phyloP scores from a whole-genome alignment of 2,797 vertebrate species.

The Danio aesculapii region DNA sequence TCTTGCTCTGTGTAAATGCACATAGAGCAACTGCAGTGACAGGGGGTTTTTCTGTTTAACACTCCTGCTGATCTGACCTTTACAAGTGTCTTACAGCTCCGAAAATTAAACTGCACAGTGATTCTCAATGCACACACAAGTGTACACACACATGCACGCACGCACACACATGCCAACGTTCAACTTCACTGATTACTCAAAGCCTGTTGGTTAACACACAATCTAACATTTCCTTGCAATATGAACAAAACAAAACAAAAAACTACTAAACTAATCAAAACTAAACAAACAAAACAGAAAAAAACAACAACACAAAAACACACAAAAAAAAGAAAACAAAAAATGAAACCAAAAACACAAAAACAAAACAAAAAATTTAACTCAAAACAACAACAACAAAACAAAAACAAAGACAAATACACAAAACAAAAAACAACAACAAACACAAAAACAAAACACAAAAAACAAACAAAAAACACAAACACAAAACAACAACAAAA shows the following conservation, averaged over 20 bases:
- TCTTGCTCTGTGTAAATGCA: neutral
- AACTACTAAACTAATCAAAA: neutral
- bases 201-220: neutral
- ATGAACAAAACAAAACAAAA: neutral
- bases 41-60: slow-evolving; percentile 18
- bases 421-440: no score
- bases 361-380: no score
- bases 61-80: slow-evolving; percentile 57
- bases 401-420: no score
- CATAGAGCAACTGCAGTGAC: neutral
- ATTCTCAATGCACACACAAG: slow-evolving; percentile 35
- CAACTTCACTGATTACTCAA: slow-evolving; percentile 28
- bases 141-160: no score
- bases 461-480: no score
- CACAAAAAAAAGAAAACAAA: no score
- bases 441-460: no score
- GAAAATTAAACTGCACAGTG: slow-evolving; percentile 26
- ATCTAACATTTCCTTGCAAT: slow-evolving; percentile 16
- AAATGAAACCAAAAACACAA: no score
- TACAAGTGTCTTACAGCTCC: slow-evolving; percentile 36
- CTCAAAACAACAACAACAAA: no score
- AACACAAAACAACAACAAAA: no score
- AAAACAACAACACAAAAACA: no score
- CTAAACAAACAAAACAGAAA: no score
- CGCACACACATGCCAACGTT: neutral